Base-by-base conservation (phyloP, 1,140 invertebrate genomes). In the Fopius arisanus region DNA sequence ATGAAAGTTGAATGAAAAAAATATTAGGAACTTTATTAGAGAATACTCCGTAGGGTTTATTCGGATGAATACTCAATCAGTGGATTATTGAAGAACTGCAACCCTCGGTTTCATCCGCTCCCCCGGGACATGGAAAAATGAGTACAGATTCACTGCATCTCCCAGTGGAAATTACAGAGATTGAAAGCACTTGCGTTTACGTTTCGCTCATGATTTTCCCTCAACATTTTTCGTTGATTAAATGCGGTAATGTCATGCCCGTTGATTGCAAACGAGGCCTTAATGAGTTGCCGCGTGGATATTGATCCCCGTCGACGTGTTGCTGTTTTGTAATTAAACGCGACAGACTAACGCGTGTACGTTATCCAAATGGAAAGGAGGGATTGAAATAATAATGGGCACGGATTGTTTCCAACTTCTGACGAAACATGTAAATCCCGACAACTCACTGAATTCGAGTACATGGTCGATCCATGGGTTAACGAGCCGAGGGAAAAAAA, bases 341-440 rank as follows among this genome's bases (percentile, higher is more conserved):
- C 54, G 23, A 26, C 41, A 40, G 41, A 72, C 48, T 54, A 6
- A 23, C 67, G 54, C 10, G 23, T 28, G 19, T 26, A 28, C 19
- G 19, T 51, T n/a, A 59, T 59, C 26, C 23, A 28, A 59, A 59
- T 26, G 54, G 54, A n/a, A 63, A 31, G 10, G 29, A 26, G 48
- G 37, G 65, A 33, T 14, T 68, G 70, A 79, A 76, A 75, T 82
- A 79, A 81, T 75, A 78, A 77, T 75, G 69, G 74, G 75, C 69
- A 77, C 79, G 29, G 28, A 28, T 68, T 59, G 37, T 67, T 70
- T 67, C 74, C 63, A 72, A 67, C 70, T 63, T 54, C 33, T 31
- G 37, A 54, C 67, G 29, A 72, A 33, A 69, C 62, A 48, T 48
- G 16, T 48, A 48, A 65, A 75, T 72, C 70, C 33, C 33, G 2